Conservation (phyloP, 2,888 invertebrate species). For the Pardosa pseudoannulata region DNA sequence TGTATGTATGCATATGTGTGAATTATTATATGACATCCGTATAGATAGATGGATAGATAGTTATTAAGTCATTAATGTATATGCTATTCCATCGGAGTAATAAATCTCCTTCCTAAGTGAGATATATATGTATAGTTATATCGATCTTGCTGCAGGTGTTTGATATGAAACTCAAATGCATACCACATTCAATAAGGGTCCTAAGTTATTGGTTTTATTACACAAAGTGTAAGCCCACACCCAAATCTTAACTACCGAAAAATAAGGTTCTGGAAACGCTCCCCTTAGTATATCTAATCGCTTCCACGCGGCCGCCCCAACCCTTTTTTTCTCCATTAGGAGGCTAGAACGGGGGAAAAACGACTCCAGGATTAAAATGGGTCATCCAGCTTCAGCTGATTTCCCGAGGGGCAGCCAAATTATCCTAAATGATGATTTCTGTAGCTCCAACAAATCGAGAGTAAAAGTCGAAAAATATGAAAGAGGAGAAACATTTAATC, state of each 20-base stretch:
- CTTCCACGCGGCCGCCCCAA: neutral
- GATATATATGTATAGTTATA: too few species aligned
- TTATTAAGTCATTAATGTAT: too few species aligned
- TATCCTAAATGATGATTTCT: conserved; percentile 47
- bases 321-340: neutral
- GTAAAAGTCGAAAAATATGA: conserved; percentile 44
- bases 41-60: too few species aligned
- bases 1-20: too few species aligned
- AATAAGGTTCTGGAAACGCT: neutral
- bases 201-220: conserved; percentile 13
- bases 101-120: too few species aligned
- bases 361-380: conserved; percentile 46
- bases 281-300: neutral
- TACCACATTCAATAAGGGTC: too few species aligned
- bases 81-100: too few species aligned
- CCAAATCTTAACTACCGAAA: conserved; percentile 7
- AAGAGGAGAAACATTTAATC: conserved; percentile 55
- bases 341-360: conserved; percentile 25
- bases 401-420: conserved; percentile 49
- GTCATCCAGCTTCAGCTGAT: conserved; percentile 66
- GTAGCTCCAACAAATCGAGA: conserved; percentile 34
- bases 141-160: too few species aligned
- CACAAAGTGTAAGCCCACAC: neutral
- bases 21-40: too few species aligned
- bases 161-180: too few species aligned